A percentile compares a stretch with the other conserved stretches of the same genome.
Evolutionary conservation across 2,113 vertebrate species (phyloP).

Genomic region (Thalassarche chlororhynchos): DNA sequence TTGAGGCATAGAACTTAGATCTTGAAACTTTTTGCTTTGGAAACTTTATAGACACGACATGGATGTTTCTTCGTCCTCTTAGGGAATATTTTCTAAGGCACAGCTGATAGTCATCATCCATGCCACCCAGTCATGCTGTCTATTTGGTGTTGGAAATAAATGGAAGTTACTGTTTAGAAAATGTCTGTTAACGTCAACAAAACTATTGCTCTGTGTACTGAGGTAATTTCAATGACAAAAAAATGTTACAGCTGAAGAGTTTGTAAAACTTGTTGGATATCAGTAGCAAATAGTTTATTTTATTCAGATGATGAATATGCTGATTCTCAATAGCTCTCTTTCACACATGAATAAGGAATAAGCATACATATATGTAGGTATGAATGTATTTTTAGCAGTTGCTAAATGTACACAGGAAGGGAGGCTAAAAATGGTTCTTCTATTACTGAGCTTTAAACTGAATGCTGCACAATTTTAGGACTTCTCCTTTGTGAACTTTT

Average conservation of each 20-base stretch:
- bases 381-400: neutral
- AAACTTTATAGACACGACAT: neutral
- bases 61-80: neutral
- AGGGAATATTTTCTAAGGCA: neutral
- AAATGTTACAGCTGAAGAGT: neutral
- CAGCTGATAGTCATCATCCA: neutral
- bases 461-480: neutral
- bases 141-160: neutral
- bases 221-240: neutral
- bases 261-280: neutral
- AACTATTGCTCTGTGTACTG: neutral
- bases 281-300: neutral
- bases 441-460: neutral
- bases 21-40: neutral
- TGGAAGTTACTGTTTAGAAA: neutral
- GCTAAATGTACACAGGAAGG: neutral
- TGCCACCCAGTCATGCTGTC: neutral
- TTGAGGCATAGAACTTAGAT: neutral
- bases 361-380: neutral
- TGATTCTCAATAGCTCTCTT: neutral
- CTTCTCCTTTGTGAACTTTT: neutral
- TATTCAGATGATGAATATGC: neutral
- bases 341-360: neutral
- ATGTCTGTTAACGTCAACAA: neutral
- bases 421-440: neutral